A percentile compares a stretch with the other conserved stretches of the same genome.
Evolutionary conservation across 2,113 vertebrate genomes (phyloP).

Genomic region (Lota lota): DNA sequence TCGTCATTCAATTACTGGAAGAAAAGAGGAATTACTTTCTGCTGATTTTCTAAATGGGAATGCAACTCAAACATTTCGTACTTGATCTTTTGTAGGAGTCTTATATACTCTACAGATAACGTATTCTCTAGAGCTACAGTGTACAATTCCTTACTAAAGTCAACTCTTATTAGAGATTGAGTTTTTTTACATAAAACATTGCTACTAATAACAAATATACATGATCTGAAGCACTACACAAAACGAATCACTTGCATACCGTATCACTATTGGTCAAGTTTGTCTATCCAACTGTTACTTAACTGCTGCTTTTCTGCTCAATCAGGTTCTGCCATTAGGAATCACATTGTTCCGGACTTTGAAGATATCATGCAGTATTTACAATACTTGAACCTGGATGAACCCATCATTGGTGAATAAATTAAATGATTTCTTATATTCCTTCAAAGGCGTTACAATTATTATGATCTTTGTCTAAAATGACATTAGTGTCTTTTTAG

Average conservation of each 20-base stretch:
- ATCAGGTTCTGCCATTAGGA: slow-evolving; percentile 54
- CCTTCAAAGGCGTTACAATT: background rate
- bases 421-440: background rate
- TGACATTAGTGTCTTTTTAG: background rate
- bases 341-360: slow-evolving; percentile 54
- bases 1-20: too few species aligned
- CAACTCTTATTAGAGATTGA: background rate
- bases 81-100: too few species aligned
- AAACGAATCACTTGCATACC: background rate
- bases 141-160: background rate
- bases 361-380: slow-evolving; percentile 65
- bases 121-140: too few species aligned
- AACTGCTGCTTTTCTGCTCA: slow-evolving; percentile 28
- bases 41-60: too few species aligned
- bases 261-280: background rate
- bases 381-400: slow-evolving; percentile 71
- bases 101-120: too few species aligned
- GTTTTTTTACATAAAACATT: background rate
- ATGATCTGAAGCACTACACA: background rate
- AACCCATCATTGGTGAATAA: slow-evolving; percentile 73
- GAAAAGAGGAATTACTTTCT: too few species aligned
- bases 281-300: background rate
- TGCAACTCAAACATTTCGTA: too few species aligned
- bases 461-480: background rate
- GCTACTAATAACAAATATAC: background rate